Evolutionary conservation across 2,113 vertebrate species (phyloP).

Genomic region (Bombycilla garrulus): DNA sequence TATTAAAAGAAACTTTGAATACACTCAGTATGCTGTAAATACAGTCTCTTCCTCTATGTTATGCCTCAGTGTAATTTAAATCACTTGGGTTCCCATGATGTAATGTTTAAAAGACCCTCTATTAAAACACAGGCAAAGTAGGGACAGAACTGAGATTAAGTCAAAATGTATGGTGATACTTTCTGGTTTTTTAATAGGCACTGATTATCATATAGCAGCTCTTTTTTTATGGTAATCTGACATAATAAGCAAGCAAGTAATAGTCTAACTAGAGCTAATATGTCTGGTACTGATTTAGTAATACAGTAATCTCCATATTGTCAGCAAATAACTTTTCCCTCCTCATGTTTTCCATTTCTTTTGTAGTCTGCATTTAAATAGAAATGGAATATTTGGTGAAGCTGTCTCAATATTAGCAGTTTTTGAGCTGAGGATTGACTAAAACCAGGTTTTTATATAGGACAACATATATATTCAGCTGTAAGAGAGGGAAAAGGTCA

Average conservation of each 20-base stretch:
- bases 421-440: not conserved
- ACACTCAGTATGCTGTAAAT: not conserved
- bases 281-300: not conserved
- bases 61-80: not conserved
- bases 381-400: not conserved
- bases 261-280: not conserved
- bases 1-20: not conserved
- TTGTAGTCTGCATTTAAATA: not conserved
- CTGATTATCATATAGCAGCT: not conserved
- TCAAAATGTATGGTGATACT: not conserved
- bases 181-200: not conserved
- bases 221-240: not conserved
- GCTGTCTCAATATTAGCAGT: not conserved
- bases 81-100: not conserved
- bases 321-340: not conserved
- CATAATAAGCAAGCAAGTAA: not conserved
- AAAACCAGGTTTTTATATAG: not conserved
- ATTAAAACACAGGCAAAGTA: not conserved
- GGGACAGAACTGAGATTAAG: not conserved
- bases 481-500: accelerated
- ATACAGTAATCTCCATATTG: not conserved
- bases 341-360: not conserved
- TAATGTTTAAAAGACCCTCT: not conserved
- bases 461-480: not conserved
- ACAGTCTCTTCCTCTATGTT: not conserved